Conservation (phyloP, 1,140 invertebrate genomes). For the Dendroctonus ponderosae region DNA sequence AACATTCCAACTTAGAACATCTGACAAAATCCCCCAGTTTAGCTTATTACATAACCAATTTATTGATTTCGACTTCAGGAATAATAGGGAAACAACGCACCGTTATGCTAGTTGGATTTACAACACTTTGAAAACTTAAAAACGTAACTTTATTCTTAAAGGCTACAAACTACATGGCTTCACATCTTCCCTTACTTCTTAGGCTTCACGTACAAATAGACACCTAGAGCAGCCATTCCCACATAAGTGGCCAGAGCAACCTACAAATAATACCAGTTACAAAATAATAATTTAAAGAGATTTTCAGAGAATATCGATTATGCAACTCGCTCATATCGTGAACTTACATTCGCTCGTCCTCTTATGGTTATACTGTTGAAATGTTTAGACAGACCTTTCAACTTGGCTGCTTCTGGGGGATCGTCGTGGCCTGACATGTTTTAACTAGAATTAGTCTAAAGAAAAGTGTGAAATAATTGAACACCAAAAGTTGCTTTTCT, state of each 20-base stretch:
- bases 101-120: too few species aligned
- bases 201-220: constrained; percentile 28
- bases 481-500: too few species aligned
- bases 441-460: neutral
- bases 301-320: constrained; percentile 11
- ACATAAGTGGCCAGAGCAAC: constrained; percentile 29
- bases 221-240: constrained; percentile 6
- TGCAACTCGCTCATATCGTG: constrained; percentile 25
- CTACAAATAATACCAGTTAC: constrained; percentile 12
- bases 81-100: too few species aligned
- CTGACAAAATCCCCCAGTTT: too few species aligned
- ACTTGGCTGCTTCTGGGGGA: constrained; percentile 27
- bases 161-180: too few species aligned
- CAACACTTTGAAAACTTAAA: too few species aligned
- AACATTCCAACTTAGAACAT: too few species aligned
- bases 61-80: too few species aligned
- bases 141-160: neutral
- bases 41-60: too few species aligned
- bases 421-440: constrained; percentile 18
- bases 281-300: neutral
- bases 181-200: too few species aligned
- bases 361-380: constrained; percentile 29
- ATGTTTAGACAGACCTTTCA: constrained; percentile 22
- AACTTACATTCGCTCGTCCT: constrained; percentile 29
- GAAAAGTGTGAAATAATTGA: too few species aligned